These are phyloP conservation scores for Frankliniella fusca DNA, from an alignment of 2,888 invertebrate species.

Conservation along the genomic window DNA sequence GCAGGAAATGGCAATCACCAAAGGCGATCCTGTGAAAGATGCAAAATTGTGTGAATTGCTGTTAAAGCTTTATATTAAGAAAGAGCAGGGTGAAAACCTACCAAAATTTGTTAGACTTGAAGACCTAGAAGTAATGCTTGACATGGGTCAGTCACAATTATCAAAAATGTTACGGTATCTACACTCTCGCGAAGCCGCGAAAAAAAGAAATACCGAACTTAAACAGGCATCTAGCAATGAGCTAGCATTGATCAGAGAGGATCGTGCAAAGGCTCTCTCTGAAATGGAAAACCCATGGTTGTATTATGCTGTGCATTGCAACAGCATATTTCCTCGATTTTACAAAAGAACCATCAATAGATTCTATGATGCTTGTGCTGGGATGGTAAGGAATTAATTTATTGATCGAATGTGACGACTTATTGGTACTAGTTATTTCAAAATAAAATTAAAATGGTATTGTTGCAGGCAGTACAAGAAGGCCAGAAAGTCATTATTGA, in stretches of 20 bases:
- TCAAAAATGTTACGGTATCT: background rate
- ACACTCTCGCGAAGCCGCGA: too few species aligned
- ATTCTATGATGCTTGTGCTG: background rate
- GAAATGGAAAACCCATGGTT: background rate
- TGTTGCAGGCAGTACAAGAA: background rate
- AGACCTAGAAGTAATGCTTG: background rate
- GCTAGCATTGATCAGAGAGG: background rate
- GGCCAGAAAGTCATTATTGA: background rate
- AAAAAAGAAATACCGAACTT: background rate
- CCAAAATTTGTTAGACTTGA: background rate
- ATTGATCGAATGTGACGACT: background rate
- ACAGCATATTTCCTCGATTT: background rate
- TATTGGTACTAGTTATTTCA: background rate
- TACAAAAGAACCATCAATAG: background rate
- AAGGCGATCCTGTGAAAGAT: background rate
- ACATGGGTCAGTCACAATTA: background rate
- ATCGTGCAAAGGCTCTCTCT: background rate
- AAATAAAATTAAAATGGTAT: background rate
- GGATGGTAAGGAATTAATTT: background rate
- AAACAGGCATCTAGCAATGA: background rate
- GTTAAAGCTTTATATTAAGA: background rate
- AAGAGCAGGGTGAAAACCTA: background rate
- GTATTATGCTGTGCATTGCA: background rate
- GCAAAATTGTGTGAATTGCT: background rate
- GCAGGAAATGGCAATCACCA: background rate